Conservation (phyloP, 2,797 vertebrate species). For the Agapornis canus region DNA sequence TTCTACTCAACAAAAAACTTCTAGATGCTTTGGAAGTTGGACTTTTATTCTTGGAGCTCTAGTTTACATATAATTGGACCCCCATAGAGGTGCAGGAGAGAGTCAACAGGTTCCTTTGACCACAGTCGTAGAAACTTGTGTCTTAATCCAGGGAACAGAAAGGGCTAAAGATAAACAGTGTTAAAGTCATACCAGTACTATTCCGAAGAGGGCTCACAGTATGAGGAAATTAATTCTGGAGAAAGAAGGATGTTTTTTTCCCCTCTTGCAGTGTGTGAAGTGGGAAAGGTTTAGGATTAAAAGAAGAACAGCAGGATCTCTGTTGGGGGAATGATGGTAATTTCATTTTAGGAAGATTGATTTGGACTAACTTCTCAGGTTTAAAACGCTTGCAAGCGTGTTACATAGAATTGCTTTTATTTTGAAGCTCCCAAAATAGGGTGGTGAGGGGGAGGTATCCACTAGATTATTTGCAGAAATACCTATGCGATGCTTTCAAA, state of each 20-base stretch:
- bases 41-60: neutral
- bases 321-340: neutral
- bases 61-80: neutral
- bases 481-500: neutral
- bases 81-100: neutral
- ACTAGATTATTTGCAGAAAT: neutral
- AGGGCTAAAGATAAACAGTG: neutral
- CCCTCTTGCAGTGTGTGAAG: neutral
- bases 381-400: neutral
- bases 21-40: neutral
- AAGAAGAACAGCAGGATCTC: neutral
- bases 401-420: neutral
- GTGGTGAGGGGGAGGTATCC: accelerated
- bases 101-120: neutral
- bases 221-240: neutral
- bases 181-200: neutral
- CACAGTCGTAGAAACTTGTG: neutral
- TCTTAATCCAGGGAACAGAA: neutral
- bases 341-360: neutral
- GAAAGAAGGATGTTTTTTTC: neutral
- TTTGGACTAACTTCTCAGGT: neutral
- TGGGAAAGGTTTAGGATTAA: neutral
- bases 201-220: neutral
- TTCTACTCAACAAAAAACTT: neutral
- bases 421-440: neutral